A percentile compares a stretch with the other conserved stretches of the same genome.
These are phyloP conservation scores for Cenopis cana DNA, from an alignment of 2,888 invertebrate species.

Conservation along the genomic window DNA sequence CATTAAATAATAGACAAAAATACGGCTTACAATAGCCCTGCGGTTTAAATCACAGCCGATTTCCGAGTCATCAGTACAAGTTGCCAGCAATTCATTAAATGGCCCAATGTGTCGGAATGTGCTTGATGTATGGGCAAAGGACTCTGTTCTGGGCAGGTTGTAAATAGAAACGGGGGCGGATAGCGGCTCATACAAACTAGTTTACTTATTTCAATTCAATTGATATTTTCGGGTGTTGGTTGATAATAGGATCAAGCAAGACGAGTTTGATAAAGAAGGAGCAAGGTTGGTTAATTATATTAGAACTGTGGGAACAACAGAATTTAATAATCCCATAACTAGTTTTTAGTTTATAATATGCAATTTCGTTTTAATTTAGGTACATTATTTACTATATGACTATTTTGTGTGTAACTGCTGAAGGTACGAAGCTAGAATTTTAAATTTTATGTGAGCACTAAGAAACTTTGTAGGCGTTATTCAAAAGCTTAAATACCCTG, in stretches of 20 bases:
- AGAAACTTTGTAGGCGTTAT: too few relatives aligned
- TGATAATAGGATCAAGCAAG: not conserved
- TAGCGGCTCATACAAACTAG: constrained; percentile 16
- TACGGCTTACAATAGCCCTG: constrained; percentile 14
- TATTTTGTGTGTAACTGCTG: too few relatives aligned
- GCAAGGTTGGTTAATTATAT: too few relatives aligned
- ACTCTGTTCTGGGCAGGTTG: constrained; percentile 51
- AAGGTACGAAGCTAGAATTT: too few relatives aligned
- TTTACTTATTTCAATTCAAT: constrained; percentile 13
- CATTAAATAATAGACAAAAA: constrained; percentile 28
- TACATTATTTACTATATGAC: too few relatives aligned
- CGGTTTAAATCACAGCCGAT: constrained; percentile 69
- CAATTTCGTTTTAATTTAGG: too few relatives aligned
- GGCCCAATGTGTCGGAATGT: constrained; percentile 70
- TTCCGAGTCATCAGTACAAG: constrained; percentile 64
- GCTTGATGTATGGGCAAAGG: constrained; percentile 70
- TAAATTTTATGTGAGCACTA: too few relatives aligned
- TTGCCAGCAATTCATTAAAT: constrained; percentile 76
- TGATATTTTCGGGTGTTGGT: not conserved
- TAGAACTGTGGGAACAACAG: too few relatives aligned
- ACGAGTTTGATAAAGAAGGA: not conserved
- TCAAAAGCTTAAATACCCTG: too few relatives aligned
- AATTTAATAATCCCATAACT: too few relatives aligned
- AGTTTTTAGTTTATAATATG: too few relatives aligned
- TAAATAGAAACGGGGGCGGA: constrained; percentile 47